These are phyloP conservation scores for Dryoscopus gambensis DNA, from an alignment of 2,113 vertebrate genomes.

Conservation along the genomic window DNA sequence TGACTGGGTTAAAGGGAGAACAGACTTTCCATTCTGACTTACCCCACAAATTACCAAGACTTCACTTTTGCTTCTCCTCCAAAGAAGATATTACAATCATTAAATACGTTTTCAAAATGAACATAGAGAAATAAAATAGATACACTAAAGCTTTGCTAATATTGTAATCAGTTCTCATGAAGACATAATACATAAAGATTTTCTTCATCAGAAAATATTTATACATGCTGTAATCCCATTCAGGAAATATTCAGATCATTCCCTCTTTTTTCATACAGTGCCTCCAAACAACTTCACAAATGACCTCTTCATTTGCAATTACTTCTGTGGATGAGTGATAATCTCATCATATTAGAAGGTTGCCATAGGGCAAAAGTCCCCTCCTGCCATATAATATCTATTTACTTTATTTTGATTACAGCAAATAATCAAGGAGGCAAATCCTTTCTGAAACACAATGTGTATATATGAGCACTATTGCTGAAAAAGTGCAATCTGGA, in stretches of 20 bases:
- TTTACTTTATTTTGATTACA: conserved; percentile 8
- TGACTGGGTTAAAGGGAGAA: neutral
- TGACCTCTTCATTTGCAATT: neutral
- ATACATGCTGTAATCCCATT: neutral
- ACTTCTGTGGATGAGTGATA: neutral
- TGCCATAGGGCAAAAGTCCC: neutral
- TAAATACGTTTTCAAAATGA: neutral
- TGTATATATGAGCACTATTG: neutral
- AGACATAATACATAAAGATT: neutral
- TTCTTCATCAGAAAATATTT: neutral
- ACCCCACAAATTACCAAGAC: neutral
- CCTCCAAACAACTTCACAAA: conserved; percentile 12
- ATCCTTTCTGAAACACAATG: neutral
- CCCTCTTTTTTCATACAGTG: neutral
- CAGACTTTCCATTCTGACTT: neutral
- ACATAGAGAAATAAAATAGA: neutral
- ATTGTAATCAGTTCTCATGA: neutral
- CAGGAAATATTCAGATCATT: neutral
- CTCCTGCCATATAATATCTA: neutral
- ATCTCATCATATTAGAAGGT: neutral
- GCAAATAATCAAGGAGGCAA: neutral
- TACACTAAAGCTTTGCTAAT: neutral
- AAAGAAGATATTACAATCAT: neutral
- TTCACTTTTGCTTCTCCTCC: neutral
- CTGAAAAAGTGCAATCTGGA: conserved; percentile 2